Evolutionary conservation across 2,888 invertebrate species (phyloP).

Genomic region (Mechanitis messenoides): DNA sequence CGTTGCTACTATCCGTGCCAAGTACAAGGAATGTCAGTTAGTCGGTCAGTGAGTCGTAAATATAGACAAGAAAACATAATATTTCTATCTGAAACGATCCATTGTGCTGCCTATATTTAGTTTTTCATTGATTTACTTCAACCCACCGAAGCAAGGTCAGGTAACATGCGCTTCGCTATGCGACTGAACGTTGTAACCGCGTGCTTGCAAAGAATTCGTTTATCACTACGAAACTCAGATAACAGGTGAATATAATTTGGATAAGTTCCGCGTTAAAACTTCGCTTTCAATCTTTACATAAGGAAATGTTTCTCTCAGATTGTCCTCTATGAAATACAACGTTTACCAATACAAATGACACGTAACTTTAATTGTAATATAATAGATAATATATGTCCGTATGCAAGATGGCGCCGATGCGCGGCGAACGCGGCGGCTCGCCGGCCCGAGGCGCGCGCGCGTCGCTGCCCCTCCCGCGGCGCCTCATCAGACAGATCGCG

Average conservation of each 20-base stretch:
- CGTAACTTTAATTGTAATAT: no score
- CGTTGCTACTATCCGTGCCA: conserved; percentile 28
- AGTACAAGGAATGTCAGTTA: conserved; percentile 30
- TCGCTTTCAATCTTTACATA: no score
- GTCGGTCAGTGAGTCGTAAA: conserved; percentile 35
- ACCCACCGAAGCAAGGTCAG: conserved; percentile 50
- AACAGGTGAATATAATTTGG: no score
- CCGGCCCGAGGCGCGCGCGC: conserved; percentile 72
- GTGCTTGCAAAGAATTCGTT: no score
- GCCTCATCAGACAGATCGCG: conserved; percentile 70
- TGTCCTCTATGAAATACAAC: no score
- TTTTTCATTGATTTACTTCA: conserved; percentile 27
- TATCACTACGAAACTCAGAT: no score
- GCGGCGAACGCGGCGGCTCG: conserved; percentile 69
- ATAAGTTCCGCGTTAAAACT: no score
- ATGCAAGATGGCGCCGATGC: conserved; percentile 71
- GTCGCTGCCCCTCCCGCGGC: conserved; percentile 65
- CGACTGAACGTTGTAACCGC: conserved; percentile 34
- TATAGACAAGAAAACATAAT: conserved; percentile 28
- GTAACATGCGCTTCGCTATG: conserved; percentile 40
- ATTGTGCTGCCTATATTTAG: conserved; percentile 22
- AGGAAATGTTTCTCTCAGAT: no score
- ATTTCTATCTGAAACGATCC: conserved; percentile 15
- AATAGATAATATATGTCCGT: not conserved
- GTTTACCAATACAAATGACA: no score